phyloP scores from a whole-genome alignment of 2,888 invertebrate species.

The Lithophane ornitopus region DNA sequence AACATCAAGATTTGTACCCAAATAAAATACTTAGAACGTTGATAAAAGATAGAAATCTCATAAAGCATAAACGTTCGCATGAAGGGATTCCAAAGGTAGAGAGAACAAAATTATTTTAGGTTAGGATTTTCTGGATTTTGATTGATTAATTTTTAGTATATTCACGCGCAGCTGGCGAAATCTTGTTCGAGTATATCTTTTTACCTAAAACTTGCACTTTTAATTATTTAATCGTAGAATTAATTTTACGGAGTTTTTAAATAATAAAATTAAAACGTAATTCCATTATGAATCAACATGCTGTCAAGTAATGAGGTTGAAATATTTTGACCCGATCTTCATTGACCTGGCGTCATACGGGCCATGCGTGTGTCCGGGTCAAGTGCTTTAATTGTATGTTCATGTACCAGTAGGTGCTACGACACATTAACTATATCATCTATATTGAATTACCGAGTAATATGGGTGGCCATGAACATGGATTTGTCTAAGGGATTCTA shows the following conservation, averaged over 20 bases:
- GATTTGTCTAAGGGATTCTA: not conserved
- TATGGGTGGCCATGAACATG: not conserved
- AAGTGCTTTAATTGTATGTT: constrained; percentile 83
- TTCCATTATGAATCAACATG: constrained; percentile 60
- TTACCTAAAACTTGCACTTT: not conserved
- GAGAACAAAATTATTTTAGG: constrained; percentile 16
- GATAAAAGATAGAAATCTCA: constrained; percentile 20
- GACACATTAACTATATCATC: constrained; percentile 21
- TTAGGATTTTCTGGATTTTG: constrained; percentile 24
- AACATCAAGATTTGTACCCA: constrained; percentile 30
- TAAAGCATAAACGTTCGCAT: constrained; percentile 27
- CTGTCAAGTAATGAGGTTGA: constrained; percentile 69
- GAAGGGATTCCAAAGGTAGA: constrained; percentile 21
- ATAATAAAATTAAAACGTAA: constrained; percentile 37
- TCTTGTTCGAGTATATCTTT: not conserved
- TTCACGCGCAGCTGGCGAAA: not conserved
- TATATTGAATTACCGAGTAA: constrained; percentile 1
- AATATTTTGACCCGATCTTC: constrained; percentile 74
- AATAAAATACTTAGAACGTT: constrained; percentile 25
- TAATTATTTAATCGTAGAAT: not conserved
- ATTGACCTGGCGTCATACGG: constrained; percentile 76
- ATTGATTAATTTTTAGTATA: constrained; percentile 33
- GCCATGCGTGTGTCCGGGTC: constrained; percentile 77
- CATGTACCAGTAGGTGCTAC: constrained; percentile 40
- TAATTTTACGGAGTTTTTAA: not conserved